Conservation (phyloP, 2,888 invertebrate genomes). For the Nematopogon swammerdamellus region DNA sequence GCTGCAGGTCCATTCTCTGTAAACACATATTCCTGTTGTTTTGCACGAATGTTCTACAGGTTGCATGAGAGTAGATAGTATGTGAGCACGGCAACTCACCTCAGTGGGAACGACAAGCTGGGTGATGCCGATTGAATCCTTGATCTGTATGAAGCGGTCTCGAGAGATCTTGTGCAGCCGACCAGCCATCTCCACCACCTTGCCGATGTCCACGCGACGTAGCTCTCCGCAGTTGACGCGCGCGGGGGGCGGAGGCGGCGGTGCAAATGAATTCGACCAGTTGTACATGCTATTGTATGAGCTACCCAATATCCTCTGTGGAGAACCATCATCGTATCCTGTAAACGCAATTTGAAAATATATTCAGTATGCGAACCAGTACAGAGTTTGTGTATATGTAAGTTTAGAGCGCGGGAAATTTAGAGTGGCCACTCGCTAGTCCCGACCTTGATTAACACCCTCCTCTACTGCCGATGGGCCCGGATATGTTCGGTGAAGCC, state of each 20-base stretch:
- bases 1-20: conserved; percentile 28
- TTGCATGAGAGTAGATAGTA: too few relatives aligned
- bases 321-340: too few relatives aligned
- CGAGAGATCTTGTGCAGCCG: conserved; percentile 59
- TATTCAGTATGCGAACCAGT: too few relatives aligned
- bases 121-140: conserved; percentile 60
- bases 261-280: not conserved
- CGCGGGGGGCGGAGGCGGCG: conserved; percentile 15
- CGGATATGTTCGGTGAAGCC: too few relatives aligned
- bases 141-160: conserved; percentile 56
- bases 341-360: too few relatives aligned
- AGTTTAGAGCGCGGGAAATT: too few relatives aligned
- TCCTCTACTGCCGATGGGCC: too few relatives aligned
- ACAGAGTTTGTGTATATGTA: too few relatives aligned
- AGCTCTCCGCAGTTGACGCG: conserved; percentile 58
- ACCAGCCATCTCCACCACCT: conserved; percentile 57
- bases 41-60: too few relatives aligned
- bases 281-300: not conserved
- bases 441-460: too few relatives aligned
- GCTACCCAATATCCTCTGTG: too few relatives aligned
- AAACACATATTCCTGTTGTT: conserved; percentile 6
- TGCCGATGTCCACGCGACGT: conserved; percentile 41
- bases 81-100: conserved; percentile 13
- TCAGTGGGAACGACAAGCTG: conserved; percentile 50
- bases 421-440: too few relatives aligned